Evolutionary conservation across 2,113 vertebrate genomes (phyloP).

Genomic region (Cephalopterus ornatus): DNA sequence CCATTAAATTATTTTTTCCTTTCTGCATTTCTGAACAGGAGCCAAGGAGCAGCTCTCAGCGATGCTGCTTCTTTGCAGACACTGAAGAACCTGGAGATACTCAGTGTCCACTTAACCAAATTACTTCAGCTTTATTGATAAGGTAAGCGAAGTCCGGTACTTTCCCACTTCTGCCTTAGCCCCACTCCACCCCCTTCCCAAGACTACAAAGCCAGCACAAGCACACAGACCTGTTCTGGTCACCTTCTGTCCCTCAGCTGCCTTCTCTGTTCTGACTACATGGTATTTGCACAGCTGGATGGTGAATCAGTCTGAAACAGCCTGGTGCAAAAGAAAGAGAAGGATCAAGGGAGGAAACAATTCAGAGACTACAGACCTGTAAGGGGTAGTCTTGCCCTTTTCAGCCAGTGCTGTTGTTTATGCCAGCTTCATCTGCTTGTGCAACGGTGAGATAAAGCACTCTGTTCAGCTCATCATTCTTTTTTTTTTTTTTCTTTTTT

Average conservation of each 20-base stretch:
- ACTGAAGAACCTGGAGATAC: not conserved
- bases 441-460: not conserved
- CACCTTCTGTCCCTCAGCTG: not conserved
- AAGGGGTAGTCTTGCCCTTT: not conserved
- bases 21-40: not conserved
- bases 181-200: rapidly evolving
- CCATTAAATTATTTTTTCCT: not conserved
- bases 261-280: not conserved
- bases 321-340: not conserved
- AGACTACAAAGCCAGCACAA: not conserved
- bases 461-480: not conserved
- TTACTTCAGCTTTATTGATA: not conserved
- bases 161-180: not conserved
- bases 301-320: not conserved
- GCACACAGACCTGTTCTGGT: not conserved
- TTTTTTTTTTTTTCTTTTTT: not conserved
- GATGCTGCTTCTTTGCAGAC: not conserved
- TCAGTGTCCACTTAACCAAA: not conserved
- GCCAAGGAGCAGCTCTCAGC: not conserved
- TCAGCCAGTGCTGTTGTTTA: not conserved
- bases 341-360: not conserved
- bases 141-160: not conserved
- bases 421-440: not conserved
- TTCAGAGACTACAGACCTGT: not conserved
- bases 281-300: not conserved